Conservation (phyloP, 2,113 vertebrate genomes). For the Alouatta palliata region DNA sequence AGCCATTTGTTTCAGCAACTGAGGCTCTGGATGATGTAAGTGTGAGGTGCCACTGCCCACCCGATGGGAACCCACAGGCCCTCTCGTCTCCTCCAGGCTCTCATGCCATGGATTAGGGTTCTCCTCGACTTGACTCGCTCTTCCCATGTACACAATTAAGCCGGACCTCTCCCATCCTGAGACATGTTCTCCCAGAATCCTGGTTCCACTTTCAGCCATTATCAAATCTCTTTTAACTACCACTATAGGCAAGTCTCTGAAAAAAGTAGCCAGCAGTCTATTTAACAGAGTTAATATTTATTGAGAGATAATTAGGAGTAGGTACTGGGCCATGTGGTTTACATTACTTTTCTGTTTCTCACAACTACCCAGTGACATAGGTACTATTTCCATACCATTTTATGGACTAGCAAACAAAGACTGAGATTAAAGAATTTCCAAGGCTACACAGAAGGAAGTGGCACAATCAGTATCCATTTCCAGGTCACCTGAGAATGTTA, state of each 20-base stretch:
- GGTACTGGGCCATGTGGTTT: no score
- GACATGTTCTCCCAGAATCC: not conserved
- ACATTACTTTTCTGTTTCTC: not conserved
- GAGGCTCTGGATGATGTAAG: not conserved
- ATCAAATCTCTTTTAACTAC: not conserved
- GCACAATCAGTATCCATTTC: not conserved
- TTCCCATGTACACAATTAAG: not conserved
- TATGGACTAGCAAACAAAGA: not conserved
- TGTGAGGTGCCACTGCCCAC: not conserved
- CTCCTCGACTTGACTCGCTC: not conserved
- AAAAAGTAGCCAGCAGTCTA: not conserved
- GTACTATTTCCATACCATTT: not conserved
- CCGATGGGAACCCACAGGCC: accelerated
- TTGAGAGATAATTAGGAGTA: not conserved
- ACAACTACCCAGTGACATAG: not conserved
- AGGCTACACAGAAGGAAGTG: not conserved
- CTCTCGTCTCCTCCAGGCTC: accelerated
- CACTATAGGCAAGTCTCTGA: not conserved
- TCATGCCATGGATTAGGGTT: not conserved
- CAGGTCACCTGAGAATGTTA: not conserved
- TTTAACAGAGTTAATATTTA: not conserved
- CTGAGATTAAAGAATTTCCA: not conserved
- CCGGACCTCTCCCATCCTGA: not conserved
- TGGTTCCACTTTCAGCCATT: not conserved
- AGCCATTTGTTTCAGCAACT: not conserved